Evolutionary conservation across 2,113 vertebrate genomes (phyloP).

Genomic region (Haplochromis vanheusdeni): DNA sequence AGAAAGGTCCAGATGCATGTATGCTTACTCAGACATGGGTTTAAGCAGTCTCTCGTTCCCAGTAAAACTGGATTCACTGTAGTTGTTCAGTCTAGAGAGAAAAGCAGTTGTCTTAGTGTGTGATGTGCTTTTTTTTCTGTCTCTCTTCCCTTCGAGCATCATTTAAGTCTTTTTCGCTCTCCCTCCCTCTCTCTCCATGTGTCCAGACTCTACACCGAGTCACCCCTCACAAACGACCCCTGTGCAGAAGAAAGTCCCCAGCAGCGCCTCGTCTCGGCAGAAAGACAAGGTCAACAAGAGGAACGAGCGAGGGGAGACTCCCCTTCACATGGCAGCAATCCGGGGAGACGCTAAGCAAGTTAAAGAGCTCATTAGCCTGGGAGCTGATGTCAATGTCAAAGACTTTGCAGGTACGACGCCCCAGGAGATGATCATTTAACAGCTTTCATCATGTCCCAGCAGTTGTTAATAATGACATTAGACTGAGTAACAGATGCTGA

Average conservation of each 20-base stretch:
- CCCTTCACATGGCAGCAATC: constrained; percentile 97
- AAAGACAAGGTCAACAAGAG: constrained; percentile 99
- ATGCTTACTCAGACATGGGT: not conserved
- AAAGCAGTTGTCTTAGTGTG: not conserved
- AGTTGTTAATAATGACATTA: not conserved
- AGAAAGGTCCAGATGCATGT: not conserved
- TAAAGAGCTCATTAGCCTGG: constrained; percentile 92
- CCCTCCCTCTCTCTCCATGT: not conserved
- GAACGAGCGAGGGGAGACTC: constrained; percentile 95
- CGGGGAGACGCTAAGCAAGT: constrained; percentile 94
- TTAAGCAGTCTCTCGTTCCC: not conserved
- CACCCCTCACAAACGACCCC: constrained; percentile 87
- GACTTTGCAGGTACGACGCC: constrained; percentile 88
- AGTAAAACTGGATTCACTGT: not conserved
- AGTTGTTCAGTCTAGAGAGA: not conserved
- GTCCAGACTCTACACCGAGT: constrained; percentile 85
- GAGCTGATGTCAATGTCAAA: constrained; percentile 97
- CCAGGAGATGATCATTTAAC: not conserved
- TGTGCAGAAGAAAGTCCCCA: constrained; percentile 89
- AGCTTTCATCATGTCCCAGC: not conserved
- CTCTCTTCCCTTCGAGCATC: not conserved
- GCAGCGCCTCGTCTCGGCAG: constrained; percentile 85
- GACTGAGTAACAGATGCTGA: not conserved
- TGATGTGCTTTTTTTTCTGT: not conserved
- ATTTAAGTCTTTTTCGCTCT: not conserved